Base-by-base conservation (phyloP, 2,797 vertebrate genomes). In the Parotocinclus haroldoi region DNA sequence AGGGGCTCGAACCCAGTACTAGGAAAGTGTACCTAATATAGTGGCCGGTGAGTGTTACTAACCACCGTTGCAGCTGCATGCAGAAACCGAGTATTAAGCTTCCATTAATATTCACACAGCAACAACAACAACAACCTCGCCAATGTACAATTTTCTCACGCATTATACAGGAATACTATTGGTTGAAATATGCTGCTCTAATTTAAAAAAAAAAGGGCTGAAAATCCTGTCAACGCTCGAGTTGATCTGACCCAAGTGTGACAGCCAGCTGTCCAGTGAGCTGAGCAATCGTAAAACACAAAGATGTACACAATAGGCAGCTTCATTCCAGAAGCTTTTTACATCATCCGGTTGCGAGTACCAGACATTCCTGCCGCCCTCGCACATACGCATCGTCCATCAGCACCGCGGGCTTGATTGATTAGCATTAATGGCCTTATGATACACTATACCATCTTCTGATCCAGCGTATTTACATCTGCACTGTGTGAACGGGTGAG, bases 331-430 rank as follows among this genome's bases (percentile, higher is more conserved):
- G n/a, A 18, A 10, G 40, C 51, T 50, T 60, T 49, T 39, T 61
- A 44, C 61, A 76, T 66, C 75, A 46, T 68, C 71, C 58, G 45
- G 36, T 44, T 46, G 42, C 46, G 58, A 48, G 19, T 44, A 48
- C 40, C 58, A 49, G 58, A 36, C 40, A 76, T 81, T 78, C 81
- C 76, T 69, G 77, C 59, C 76, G 88, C 85, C 82, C 72, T 89
- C 87, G 91, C 82, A 81, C 85, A 87, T 84, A 88, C 83, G 81
- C 82, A 82, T 85, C 84, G 83, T 86, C 87, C 87, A 86, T 88
- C 87, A 50, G 48, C 80, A 76, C 78, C 50, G 13, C 18, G 69
- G 40, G 51, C 72, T 63, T 71, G 78, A 89, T 89, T 80, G 89
- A 89, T 89, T 89, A 88, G 86, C 86, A 73, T 83, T 86, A 82